Evolutionary conservation across 2,888 invertebrate species (phyloP), one percentile per base, ranked within the genome.

Genomic region (Onthophagus sagittarius): DNA sequence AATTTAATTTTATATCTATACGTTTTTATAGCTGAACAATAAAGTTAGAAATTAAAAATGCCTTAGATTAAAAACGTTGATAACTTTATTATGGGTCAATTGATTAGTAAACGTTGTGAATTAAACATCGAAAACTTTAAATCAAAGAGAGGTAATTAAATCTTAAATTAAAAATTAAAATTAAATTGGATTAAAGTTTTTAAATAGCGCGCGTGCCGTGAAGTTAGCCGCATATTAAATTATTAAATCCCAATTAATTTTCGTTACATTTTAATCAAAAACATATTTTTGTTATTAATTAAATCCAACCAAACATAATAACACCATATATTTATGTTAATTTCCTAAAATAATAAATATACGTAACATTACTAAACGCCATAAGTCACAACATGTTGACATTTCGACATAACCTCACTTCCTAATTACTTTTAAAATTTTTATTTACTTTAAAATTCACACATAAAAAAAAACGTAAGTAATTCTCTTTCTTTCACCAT

Each of bases 391-490:
- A 15, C 62, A n/a, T 71, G 14, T 73, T 70, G 64, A 70, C 70
- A 23, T 70, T 65, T 65, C 53, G 11, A 32, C 64, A 15, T 73
- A 73, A 73, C 73, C 73, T 73, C 13, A 64, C 31, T 70, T 64
- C 70, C 70, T 53, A 11, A 63, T 63, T 63, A 70, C 15, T 39
- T 70, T 73, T 72, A 53, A 15, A 15, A 70, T 53, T 53, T 63
- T 32, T 32, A 69, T 73, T 73, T 69, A 33, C 32, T 23, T 65
- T 64, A 70, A 70, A 73, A 63, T 64, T 70, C 39, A 63, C 70
- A 70, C 15, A 33, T 53, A 11, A n/a, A 72, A 62, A 70, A 32
- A 64, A 63, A 64, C 14, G 67, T 67, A 67, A 67, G 67, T 67
- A 13, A n/a, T n/a, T 31, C 23, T 31, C n/a, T 15, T 63, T 15